phyloP scores from a whole-genome alignment of 2,888 invertebrate species.

The Drosophila crucigera region DNA sequence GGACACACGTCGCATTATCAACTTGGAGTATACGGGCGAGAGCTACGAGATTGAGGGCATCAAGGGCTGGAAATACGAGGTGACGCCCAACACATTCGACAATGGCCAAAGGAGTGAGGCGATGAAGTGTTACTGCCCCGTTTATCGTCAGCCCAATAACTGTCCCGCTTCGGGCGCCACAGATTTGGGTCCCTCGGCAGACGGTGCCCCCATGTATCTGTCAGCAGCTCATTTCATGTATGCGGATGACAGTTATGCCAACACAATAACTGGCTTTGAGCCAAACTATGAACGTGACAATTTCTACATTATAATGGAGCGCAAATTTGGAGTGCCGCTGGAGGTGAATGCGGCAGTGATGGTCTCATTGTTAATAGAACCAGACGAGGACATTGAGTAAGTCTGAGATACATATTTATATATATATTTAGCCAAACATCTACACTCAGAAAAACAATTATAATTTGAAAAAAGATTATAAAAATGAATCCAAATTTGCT shows the following conservation, averaged over 20 bases:
- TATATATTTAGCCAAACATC: not conserved
- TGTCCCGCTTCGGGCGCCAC: slow-evolving; percentile 88
- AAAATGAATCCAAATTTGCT: not conserved
- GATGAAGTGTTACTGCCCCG: slow-evolving; percentile 90
- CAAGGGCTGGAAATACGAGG: slow-evolving; percentile 84
- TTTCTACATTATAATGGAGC: slow-evolving; percentile 90
- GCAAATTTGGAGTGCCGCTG: slow-evolving; percentile 91
- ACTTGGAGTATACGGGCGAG: slow-evolving; percentile 75
- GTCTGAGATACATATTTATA: slow-evolving; percentile 58
- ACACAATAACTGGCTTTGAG: slow-evolving; percentile 88
- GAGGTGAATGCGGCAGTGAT: slow-evolving; percentile 91
- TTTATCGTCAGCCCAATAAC: slow-evolving; percentile 64
- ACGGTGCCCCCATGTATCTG: slow-evolving; percentile 92
- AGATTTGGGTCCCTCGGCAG: slow-evolving; percentile 90
- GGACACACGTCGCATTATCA: slow-evolving; percentile 91
- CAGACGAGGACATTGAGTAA: slow-evolving; percentile 87
- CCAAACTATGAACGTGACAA: slow-evolving; percentile 89
- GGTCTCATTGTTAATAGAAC: slow-evolving; percentile 88
- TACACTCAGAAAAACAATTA: not conserved
- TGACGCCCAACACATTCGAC: slow-evolving; percentile 89
- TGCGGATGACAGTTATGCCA: slow-evolving; percentile 89
- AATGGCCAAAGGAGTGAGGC: slow-evolving; percentile 88
- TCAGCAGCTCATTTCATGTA: slow-evolving; percentile 93
- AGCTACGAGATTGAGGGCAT: slow-evolving; percentile 71
- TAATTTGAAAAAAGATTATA: rapidly evolving